phyloP scores from a whole-genome alignment of 2,888 invertebrate species.

The Drosophila neotestacea region DNA sequence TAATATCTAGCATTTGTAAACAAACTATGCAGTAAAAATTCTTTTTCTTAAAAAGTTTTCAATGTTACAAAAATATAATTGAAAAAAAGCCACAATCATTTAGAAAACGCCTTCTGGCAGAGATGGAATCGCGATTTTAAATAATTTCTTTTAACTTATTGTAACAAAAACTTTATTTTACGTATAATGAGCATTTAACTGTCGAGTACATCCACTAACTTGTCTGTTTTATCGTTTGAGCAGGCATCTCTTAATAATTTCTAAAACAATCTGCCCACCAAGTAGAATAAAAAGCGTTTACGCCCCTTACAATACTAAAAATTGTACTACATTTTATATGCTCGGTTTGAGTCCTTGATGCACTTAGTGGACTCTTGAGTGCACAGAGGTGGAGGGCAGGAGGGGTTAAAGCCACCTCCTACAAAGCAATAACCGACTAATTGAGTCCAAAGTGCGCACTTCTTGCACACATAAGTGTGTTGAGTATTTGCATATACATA shows the following conservation, averaged over 20 bases:
- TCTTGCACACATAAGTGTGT: constrained; percentile 35
- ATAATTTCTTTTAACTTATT: too few relatives aligned
- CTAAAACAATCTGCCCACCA: constrained; percentile 16
- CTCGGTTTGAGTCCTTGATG: constrained; percentile 30
- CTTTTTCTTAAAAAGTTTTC: too few relatives aligned
- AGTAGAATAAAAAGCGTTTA: constrained; percentile 38
- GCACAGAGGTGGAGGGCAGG: background rate
- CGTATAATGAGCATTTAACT: too few relatives aligned
- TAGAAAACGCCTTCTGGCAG: too few relatives aligned
- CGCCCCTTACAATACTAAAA: constrained; percentile 41
- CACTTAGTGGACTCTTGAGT: constrained; percentile 34
- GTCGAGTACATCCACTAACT: too few relatives aligned
- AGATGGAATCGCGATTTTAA: too few relatives aligned
- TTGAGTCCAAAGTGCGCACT: constrained; percentile 62
- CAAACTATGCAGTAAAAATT: too few relatives aligned
- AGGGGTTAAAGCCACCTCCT: constrained; percentile 1
- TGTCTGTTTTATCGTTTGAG: background rate
- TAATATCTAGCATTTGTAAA: too few relatives aligned
- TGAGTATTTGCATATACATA: constrained; percentile 65
- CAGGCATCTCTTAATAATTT: constrained; percentile 12
- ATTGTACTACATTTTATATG: constrained; percentile 37
- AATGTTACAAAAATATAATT: too few relatives aligned
- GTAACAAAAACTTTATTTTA: too few relatives aligned
- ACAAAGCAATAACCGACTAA: constrained; percentile 75
- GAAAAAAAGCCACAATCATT: too few relatives aligned